A percentile compares a stretch with the other conserved stretches of the same genome.
Conservation (phyloP, 2,113 vertebrate species). For the Scopus umbretta region DNA sequence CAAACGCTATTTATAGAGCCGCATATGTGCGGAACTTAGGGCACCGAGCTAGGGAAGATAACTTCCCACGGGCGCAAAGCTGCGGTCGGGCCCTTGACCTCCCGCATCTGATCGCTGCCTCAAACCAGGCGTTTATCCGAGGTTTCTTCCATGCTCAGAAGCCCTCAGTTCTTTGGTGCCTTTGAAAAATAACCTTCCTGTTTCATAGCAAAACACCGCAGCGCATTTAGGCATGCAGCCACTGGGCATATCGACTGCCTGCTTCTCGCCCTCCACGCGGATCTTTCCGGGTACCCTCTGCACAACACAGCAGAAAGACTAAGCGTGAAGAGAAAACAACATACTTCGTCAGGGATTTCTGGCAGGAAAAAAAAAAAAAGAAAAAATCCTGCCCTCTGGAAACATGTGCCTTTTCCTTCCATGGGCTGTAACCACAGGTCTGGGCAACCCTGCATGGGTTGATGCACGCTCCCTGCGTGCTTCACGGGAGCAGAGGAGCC, state of each 20-base stretch:
- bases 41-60: not conserved
- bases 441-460: fast-evolving
- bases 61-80: not conserved
- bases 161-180: not conserved
- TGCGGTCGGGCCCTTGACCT: fast-evolving
- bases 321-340: not conserved
- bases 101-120: not conserved
- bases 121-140: not conserved
- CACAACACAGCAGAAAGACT: not conserved
- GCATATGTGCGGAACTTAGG: not conserved
- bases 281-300: not conserved
- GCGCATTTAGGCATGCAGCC: fast-evolving
- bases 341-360: fast-evolving
- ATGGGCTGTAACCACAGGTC: not conserved
- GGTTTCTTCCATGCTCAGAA: not conserved
- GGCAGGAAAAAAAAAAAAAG: no score
- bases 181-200: not conserved
- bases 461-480: no score
- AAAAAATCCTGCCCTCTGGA: not conserved
- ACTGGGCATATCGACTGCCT: not conserved
- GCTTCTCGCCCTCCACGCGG: not conserved
- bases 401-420: fast-evolving
- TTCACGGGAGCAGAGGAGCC: not conserved
- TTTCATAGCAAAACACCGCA: not conserved
- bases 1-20: not conserved